phyloP scores from a whole-genome alignment of 2,113 vertebrate genomes.

The Orcinus orca region DNA sequence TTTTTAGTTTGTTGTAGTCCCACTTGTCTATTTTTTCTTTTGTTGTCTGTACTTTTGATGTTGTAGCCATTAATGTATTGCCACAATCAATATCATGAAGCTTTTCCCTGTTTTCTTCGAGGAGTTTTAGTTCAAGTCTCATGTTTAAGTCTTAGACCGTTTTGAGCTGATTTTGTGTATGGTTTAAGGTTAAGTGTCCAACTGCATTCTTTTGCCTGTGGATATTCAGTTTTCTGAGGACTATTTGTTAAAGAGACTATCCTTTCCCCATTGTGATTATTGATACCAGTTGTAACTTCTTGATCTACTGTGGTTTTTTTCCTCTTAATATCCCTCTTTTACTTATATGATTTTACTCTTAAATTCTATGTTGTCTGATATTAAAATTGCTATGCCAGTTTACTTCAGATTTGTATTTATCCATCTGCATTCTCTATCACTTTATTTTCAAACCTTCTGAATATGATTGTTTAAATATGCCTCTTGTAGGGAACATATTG shows the following conservation, averaged over 20 bases:
- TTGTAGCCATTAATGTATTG: background rate
- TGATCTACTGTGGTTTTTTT: background rate
- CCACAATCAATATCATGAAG: background rate
- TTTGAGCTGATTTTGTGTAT: background rate
- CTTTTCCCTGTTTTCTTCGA: background rate
- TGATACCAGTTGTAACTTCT: background rate
- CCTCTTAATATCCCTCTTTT: background rate
- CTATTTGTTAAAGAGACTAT: background rate
- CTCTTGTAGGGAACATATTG: background rate
- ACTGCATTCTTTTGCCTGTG: background rate
- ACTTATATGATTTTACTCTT: background rate
- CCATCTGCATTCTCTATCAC: background rate
- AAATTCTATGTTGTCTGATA: background rate
- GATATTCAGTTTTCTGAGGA: background rate
- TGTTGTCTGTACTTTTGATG: background rate
- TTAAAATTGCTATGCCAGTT: background rate
- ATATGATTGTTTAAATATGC: background rate
- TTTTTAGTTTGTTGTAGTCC: background rate
- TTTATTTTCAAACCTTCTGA: background rate
- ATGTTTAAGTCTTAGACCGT: background rate
- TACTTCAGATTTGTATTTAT: background rate
- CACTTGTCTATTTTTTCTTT: background rate
- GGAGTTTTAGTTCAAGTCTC: background rate
- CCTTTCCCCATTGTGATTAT: background rate
- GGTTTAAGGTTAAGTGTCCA: background rate